phyloP scores from a whole-genome alignment of 2,113 vertebrate species.

The Gallinago media region DNA sequence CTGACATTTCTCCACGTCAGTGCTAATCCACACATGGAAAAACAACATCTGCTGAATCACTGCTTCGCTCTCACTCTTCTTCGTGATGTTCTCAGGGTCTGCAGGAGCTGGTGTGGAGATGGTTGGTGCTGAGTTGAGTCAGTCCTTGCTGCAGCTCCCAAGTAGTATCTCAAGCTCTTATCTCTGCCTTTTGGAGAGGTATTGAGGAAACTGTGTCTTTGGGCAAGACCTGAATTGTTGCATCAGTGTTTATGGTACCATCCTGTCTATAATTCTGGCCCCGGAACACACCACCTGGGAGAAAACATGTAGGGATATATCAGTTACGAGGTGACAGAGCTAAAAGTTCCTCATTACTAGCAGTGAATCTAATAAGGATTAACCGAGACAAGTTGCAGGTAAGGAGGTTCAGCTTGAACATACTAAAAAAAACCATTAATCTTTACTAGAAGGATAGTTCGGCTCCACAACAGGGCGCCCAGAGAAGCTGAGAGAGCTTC shows the following conservation, averaged over 20 bases:
- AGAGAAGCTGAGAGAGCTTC: background rate
- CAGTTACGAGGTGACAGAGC: background rate
- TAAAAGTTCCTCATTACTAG: background rate
- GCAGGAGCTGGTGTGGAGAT: background rate
- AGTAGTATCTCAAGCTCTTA: background rate
- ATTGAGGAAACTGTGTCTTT: background rate
- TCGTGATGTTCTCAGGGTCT: background rate
- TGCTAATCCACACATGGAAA: background rate
- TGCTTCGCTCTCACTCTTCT: background rate
- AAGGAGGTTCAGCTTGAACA: background rate
- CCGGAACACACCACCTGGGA: background rate
- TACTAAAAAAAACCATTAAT: background rate
- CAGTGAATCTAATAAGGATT: background rate
- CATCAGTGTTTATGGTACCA: background rate
- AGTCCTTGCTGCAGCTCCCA: background rate
- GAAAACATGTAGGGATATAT: background rate
- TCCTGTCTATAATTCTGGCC: background rate
- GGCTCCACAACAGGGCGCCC: background rate
- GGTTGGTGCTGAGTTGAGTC: background rate
- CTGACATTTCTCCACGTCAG: background rate
- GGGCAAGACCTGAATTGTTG: background rate
- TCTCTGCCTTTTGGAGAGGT: background rate
- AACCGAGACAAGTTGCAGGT: rapidly evolving
- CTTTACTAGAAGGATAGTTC: background rate
- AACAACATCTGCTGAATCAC: background rate